A percentile compares a stretch with the other conserved stretches of the same genome.
phyloP scores from a whole-genome alignment of 2,797 vertebrate genomes.

The Xiphorhynchus erythropygius region DNA sequence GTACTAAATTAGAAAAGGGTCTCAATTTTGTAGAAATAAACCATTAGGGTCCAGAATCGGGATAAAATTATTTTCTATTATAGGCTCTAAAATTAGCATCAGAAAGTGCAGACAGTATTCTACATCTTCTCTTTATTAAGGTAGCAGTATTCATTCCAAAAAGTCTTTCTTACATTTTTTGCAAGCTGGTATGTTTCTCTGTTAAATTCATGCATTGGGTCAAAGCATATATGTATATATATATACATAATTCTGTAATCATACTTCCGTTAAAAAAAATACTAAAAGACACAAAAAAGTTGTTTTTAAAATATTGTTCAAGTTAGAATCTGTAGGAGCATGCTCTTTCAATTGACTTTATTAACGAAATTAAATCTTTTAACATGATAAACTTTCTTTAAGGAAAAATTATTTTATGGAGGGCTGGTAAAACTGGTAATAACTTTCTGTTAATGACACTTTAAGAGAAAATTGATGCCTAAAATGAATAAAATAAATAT shows the following conservation, averaged over 20 bases:
- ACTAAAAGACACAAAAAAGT: not conserved
- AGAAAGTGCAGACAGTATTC: not conserved
- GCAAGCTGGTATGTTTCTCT: not conserved
- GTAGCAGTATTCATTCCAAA: not conserved
- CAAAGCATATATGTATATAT: not conserved
- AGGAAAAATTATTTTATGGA: not conserved
- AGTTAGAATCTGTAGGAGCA: not conserved
- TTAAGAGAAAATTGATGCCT: not conserved
- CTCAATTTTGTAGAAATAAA: not conserved
- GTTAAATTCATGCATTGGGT: not conserved
- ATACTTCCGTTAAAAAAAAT: not conserved
- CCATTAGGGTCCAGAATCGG: not conserved
- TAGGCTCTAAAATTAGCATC: fast-evolving
- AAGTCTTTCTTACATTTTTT: not conserved
- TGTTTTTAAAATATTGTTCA: not conserved
- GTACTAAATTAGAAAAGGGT: not conserved
- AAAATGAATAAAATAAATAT: not conserved
- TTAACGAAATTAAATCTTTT: not conserved
- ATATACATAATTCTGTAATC: not conserved
- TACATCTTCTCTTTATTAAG: not conserved
- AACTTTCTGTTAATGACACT: not conserved
- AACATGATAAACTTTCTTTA: not conserved
- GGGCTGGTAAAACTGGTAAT: not conserved
- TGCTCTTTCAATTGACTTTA: not conserved
- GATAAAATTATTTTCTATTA: not conserved